A percentile compares a stretch with the other conserved stretches of the same genome.
phyloP scores from a whole-genome alignment of 2,797 vertebrate species.

The Pantherophis vulpinus region DNA sequence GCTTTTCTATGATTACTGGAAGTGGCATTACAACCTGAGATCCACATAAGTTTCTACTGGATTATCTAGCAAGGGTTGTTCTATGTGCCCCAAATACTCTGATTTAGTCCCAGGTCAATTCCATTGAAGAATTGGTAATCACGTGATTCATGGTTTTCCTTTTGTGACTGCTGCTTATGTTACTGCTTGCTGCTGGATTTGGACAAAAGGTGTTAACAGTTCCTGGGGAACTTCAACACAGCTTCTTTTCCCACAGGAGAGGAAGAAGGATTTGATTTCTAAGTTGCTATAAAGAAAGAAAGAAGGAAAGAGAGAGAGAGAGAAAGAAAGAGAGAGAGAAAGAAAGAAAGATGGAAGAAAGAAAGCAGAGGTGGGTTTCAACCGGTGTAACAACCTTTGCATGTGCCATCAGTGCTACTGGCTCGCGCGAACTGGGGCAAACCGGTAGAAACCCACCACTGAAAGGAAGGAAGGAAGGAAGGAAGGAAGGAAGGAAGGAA shows the following conservation, averaged over 20 bases:
- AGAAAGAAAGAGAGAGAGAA: too few species aligned
- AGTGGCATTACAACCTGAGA: not conserved
- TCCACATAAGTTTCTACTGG: not conserved
- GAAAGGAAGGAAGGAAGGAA: not conserved
- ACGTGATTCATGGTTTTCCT: not conserved
- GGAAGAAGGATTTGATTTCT: not conserved
- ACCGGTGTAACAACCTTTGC: too few species aligned
- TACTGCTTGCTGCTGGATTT: not conserved
- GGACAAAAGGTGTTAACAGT: not conserved
- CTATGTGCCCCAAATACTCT: not conserved
- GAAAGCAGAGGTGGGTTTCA: not conserved
- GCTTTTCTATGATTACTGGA: not conserved
- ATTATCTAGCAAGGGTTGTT: not conserved
- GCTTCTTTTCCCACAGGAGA: not conserved
- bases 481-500: too few species aligned
- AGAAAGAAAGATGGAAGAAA: not conserved
- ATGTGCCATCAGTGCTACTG: too few species aligned
- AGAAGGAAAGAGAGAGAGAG: not conserved
- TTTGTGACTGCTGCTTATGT: not conserved
- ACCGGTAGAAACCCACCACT: too few species aligned
- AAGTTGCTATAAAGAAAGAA: not conserved
- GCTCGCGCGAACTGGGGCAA: too few species aligned
- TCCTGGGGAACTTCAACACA: not conserved
- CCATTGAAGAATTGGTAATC: not conserved
- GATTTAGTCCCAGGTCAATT: not conserved